Evolutionary conservation across 2,113 vertebrate genomes (phyloP).

Genomic region (Greenwoodochromis staneri): DNA sequence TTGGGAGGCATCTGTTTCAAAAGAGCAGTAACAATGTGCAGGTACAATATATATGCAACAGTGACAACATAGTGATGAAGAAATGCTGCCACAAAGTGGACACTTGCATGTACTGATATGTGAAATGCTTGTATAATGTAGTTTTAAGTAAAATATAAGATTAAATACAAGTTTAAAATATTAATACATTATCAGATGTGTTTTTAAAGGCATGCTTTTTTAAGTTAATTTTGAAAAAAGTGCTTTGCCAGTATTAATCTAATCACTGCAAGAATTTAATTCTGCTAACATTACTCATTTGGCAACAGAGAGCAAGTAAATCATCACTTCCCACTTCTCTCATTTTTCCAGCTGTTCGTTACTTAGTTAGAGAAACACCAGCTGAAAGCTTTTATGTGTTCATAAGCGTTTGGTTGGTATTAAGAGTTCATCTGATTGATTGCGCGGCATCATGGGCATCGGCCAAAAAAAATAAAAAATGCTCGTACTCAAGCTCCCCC

Average conservation of each 20-base stretch:
- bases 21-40: background rate
- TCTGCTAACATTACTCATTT: background rate
- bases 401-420: background rate
- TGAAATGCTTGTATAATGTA: background rate
- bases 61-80: background rate
- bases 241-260: background rate
- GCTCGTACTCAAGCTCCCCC: too few species aligned
- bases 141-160: background rate
- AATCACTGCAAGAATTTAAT: background rate
- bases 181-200: background rate
- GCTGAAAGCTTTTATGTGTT: background rate
- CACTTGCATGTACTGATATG: background rate
- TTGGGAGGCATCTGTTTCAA: background rate
- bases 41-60: background rate
- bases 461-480: background rate
- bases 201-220: background rate
- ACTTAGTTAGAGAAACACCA: background rate
- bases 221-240: background rate
- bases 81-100: background rate
- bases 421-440: slow-evolving; percentile 7
- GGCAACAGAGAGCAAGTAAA: background rate
- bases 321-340: background rate
- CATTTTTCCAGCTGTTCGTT: background rate
- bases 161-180: background rate
- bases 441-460: background rate